phyloP scores from a whole-genome alignment of 2,113 vertebrate genomes.

The human region DNA sequence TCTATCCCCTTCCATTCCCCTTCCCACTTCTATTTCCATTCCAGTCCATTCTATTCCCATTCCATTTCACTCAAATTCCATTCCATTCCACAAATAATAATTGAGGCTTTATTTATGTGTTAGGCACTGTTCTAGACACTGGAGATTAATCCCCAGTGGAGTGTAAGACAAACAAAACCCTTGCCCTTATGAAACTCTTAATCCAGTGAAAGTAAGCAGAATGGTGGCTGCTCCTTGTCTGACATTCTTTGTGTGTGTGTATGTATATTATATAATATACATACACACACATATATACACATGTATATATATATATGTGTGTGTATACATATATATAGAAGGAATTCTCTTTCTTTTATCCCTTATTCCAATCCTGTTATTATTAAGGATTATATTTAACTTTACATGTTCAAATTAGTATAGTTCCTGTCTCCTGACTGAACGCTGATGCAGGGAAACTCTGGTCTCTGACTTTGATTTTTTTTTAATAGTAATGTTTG shows the following conservation, averaged over 20 bases:
- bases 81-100: neutral
- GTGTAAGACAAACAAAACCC: neutral
- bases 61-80: too few species aligned
- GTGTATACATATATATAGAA: too few species aligned
- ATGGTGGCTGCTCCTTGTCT: too few species aligned
- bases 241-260: too few species aligned
- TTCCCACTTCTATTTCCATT: neutral
- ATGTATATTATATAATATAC: too few species aligned
- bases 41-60: too few species aligned
- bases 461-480: neutral
- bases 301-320: too few species aligned
- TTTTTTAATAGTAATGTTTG: constrained; percentile 1
- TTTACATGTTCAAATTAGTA: neutral
- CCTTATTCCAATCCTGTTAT: too few species aligned
- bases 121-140: neutral
- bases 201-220: neutral
- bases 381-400: too few species aligned
- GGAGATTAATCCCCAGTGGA: neutral
- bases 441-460: neutral
- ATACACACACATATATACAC: too few species aligned
- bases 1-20: neutral
- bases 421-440: neutral
- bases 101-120: neutral
- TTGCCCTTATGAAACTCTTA: neutral
- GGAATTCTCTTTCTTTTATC: too few species aligned